Evolutionary conservation across 1,140 invertebrate genomes (phyloP), one percentile per base, ranked within the genome.

Genomic region (Orchesella cincta): DNA sequence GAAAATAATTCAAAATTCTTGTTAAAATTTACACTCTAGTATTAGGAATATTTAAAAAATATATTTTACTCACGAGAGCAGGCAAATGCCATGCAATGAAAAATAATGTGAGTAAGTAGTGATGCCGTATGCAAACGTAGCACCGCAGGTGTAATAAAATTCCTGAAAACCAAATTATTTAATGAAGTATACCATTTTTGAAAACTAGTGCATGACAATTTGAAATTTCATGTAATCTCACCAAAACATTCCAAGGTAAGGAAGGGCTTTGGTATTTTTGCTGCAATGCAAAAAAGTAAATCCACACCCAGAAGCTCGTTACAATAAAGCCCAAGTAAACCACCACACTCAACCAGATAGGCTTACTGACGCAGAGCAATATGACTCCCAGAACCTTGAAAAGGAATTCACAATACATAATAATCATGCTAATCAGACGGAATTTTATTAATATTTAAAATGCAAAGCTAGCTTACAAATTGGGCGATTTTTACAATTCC

Each of bases 401-500:
- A 5, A 67, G 8, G 31, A 67, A 67, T 31, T 57, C 39, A 46
- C 39, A 46, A 46, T 18, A 46, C 39, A 8, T 46, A 8, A 46
- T 46, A 46, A 46, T 46, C 18, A 18, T 5, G 5, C 18, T 46
- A 46, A 46, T 46, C 18, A 18, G 39, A 8, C 18, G 39, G 18
- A 5, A 18, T 46, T 46, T 46, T 18, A n/a, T n/a, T n/a, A n/a
- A n/a, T n/a, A n/a, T 46, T 46, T 46, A 46, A 46, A 46, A 46
- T 46, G 39, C 39, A 46, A 8, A 18, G 18, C 39, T 14, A 57
- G 86, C 88, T 88, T 87, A 93, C 92, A 80, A 92, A 87, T 88
- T 94, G 90, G 54, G 88, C 85, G 0, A 93, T 81, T 87, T 93
- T 94, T 8, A 93, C 85, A 0, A 92, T 83, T 8, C 93, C 93